phyloP scores from a whole-genome alignment of 2,888 invertebrate genomes.

The Cephus runcator region DNA sequence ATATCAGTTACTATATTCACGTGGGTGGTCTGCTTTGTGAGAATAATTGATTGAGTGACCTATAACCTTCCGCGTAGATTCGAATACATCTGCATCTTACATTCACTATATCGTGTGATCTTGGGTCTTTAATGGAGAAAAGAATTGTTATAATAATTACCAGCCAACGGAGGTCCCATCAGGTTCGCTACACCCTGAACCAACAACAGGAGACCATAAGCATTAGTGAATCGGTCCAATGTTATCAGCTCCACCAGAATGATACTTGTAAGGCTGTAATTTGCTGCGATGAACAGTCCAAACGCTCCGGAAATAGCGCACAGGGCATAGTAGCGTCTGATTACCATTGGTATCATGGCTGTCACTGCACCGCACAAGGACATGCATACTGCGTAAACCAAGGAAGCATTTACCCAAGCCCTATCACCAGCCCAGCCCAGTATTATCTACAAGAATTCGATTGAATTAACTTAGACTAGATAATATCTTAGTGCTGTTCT shows the following conservation, averaged over 20 bases:
- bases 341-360: constrained; percentile 74
- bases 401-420: constrained; percentile 78
- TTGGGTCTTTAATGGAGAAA: neutral
- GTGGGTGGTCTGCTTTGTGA: neutral
- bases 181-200: constrained; percentile 92
- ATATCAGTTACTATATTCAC: neutral
- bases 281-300: constrained; percentile 91
- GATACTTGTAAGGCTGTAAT: constrained; percentile 91
- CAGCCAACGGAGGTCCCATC: constrained; percentile 89
- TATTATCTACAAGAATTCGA: constrained; percentile 71
- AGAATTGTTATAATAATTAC: constrained; percentile 66
- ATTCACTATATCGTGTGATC: neutral
- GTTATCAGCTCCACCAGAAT: constrained; percentile 90
- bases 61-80: neutral
- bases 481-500: neutral
- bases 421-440: constrained; percentile 91
- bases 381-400: constrained; percentile 87
- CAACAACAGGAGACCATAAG: constrained; percentile 87
- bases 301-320: constrained; percentile 80
- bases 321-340: constrained; percentile 69
- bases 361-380: constrained; percentile 76
- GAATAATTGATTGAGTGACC: neutral
- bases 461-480: neutral
- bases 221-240: constrained; percentile 90
- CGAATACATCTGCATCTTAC: neutral